Conservation (phyloP, 2,113 vertebrate species). For the Brachypteracias leptosomus region DNA sequence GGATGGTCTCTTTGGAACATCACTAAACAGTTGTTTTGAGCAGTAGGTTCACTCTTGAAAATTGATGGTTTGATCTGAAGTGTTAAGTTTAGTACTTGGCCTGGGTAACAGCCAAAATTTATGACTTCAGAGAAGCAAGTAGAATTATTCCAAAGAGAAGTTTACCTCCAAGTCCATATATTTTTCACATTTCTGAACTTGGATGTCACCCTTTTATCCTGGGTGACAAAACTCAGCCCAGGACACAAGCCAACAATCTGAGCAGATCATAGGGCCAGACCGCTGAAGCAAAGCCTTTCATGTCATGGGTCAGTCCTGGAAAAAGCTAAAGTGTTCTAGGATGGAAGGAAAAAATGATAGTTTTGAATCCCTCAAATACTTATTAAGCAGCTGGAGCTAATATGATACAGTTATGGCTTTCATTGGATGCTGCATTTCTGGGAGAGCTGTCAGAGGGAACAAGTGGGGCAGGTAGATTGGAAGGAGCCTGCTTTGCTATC, state of each 20-base stretch:
- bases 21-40: neutral
- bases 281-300: neutral
- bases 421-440: neutral
- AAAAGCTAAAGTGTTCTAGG: neutral
- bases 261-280: neutral
- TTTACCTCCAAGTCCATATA: neutral
- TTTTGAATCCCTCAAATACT: neutral
- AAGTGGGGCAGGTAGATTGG: neutral
- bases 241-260: neutral
- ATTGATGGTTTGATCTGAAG: rapidly evolving
- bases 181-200: neutral
- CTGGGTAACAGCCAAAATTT: neutral
- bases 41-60: neutral
- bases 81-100: neutral
- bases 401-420: neutral
- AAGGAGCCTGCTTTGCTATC: neutral
- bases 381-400: neutral
- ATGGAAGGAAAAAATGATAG: neutral
- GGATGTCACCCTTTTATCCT: neutral
- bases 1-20: neutral
- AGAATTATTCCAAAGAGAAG: neutral
- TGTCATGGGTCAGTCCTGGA: neutral
- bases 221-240: neutral
- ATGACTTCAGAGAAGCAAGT: neutral
- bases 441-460: neutral